Evolutionary conservation across 2,888 invertebrate genomes (phyloP), one percentile per base, ranked within the genome.

Genomic region (Cantharis nigra): DNA sequence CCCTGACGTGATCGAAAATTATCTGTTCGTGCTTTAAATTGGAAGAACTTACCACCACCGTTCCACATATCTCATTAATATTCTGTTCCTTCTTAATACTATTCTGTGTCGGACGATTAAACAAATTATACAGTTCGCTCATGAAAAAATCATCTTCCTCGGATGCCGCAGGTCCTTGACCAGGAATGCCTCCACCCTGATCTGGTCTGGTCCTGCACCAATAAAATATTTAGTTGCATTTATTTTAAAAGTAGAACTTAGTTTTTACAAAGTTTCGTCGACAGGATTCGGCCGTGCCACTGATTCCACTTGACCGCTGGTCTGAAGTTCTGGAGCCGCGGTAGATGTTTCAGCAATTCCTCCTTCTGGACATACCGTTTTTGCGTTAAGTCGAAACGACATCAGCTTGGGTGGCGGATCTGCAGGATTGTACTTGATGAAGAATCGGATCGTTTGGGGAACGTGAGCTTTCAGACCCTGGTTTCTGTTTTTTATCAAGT

Each of bases 401-500:
- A 0, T 91, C 82, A 78, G 87, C 89, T 0, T 92, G 92, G 0
- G 90, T 85, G 26, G 88, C 88, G 71, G 87, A 88, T 2, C 88
- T 82, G 0, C 83, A 0, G 89, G 87, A 82, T 91, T 90, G 86
- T 91, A 92, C 78, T 91, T 91, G 0, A 92, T 91, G 86, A 92
- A 92, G 86, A 93, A 91, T 3, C 91, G 87, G 9, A 92, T 89
- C 0, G 90, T 86, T 0, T 90, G 87, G 0, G 91, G 90, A 1
- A 91, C 90, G 0, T 91, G 91, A 0, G 92, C 91, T 74, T 90
- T 89, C 26, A 93, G 88, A 80, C 89, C 90, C 88, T 91, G 90
- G 9, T 90, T 89, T 0, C 90, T 89, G 82, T 91, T 91, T 79
- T 91, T 90, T 33, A 92, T 89, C 79, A 91, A 90, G 83, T 91